These are phyloP conservation scores for Lasioglossum figueresi DNA, from an alignment of 2,888 invertebrate genomes.

Conservation along the genomic window DNA sequence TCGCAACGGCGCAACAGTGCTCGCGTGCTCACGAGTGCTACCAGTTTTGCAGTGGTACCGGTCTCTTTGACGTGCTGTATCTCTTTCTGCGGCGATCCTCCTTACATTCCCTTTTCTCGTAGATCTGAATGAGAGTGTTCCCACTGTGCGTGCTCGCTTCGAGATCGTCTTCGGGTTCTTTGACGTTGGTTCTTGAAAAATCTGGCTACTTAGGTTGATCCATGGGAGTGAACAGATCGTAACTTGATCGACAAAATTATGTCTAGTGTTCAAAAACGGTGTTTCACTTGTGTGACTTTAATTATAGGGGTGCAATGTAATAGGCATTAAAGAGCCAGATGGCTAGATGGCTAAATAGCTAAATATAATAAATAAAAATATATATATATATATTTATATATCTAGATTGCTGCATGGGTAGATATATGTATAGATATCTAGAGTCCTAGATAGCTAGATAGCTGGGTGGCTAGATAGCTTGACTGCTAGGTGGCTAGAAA, in stretches of 20 bases:
- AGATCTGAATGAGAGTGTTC: slow-evolving; percentile 21
- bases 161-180: slow-evolving; percentile 39
- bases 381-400: neutral
- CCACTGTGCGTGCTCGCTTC: slow-evolving; percentile 14
- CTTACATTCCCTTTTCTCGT: slow-evolving; percentile 36
- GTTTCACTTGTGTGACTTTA: too few relatives aligned
- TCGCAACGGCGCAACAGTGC: slow-evolving; percentile 15
- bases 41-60: slow-evolving; percentile 21
- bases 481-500: too few relatives aligned
- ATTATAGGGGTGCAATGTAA: too few relatives aligned
- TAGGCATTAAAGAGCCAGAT: too few relatives aligned
- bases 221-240: too few relatives aligned
- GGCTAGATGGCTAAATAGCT: too few relatives aligned
- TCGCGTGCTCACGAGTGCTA: slow-evolving; percentile 60
- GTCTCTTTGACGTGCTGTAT: slow-evolving; percentile 9
- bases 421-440: too few relatives aligned
- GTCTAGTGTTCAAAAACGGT: too few relatives aligned
- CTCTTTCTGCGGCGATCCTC: neutral
- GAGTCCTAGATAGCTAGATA: too few relatives aligned
- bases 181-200: neutral
- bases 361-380: too few relatives aligned
- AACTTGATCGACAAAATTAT: too few relatives aligned
- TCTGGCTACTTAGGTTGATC: neutral
- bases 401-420: neutral
- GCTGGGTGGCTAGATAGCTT: too few relatives aligned